Evolutionary conservation across 1,140 invertebrate species (phyloP).

Genomic region (Philopotamus ludificatus): DNA sequence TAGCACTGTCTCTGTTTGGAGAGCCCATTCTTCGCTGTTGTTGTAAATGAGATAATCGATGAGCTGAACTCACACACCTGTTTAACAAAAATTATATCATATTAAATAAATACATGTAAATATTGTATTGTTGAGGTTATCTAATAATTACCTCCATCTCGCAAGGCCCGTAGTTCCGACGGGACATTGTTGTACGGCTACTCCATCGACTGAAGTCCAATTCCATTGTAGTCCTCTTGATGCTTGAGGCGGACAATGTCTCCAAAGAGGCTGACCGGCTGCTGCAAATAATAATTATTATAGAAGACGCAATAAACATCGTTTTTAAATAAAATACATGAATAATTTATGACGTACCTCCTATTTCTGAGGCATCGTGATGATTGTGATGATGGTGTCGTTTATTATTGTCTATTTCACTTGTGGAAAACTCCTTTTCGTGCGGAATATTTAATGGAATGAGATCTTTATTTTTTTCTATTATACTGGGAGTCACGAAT

Average conservation of each 20-base stretch:
- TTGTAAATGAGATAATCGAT: slow-evolving; percentile 34
- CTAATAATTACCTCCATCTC: slow-evolving; percentile 65
- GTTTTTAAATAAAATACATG: no score
- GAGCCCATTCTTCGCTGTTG: slow-evolving; percentile 35
- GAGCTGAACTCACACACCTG: slow-evolving; percentile 39
- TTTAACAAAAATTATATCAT: background rate
- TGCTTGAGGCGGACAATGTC: slow-evolving; percentile 68
- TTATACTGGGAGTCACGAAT: background rate
- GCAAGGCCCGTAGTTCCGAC: slow-evolving; percentile 83
- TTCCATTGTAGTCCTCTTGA: slow-evolving; percentile 85
- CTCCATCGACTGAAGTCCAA: slow-evolving; percentile 76
- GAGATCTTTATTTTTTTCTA: slow-evolving; percentile 31
- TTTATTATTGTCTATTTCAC: slow-evolving; percentile 41
- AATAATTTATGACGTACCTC: slow-evolving; percentile 11
- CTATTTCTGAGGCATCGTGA: slow-evolving; percentile 25
- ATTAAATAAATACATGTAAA: background rate
- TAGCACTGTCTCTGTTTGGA: slow-evolving; percentile 28
- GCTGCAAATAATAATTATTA: background rate
- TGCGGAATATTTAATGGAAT: slow-evolving; percentile 40
- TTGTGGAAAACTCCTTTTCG: slow-evolving; percentile 42
- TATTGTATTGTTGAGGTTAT: background rate
- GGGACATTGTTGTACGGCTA: slow-evolving; percentile 82
- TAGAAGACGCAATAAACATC: slow-evolving; percentile 7
- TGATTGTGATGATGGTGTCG: slow-evolving; percentile 38
- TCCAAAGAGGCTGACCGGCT: slow-evolving; percentile 28